Base-by-base conservation (phyloP, 2,113 vertebrate species). In the Sinocyclocheilus maitianheensis region DNA sequence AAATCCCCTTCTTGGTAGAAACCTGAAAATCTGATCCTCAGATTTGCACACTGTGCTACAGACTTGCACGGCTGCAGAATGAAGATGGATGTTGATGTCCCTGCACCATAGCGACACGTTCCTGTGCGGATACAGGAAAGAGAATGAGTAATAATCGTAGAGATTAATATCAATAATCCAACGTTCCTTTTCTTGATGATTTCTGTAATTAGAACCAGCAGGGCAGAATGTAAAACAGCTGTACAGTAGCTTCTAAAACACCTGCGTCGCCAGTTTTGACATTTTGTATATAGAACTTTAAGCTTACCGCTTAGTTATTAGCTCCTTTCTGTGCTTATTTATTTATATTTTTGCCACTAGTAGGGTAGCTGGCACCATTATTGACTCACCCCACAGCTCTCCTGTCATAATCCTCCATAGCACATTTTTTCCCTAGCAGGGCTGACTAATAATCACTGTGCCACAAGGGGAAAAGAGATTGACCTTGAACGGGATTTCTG, bases 121-220 rank as follows among this genome's bases (percentile, higher is more conserved):
- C 84, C 80, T 77, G 83, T 88, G 86, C 81, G 34, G 72, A 69
- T 75, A 84, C 89, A 84, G 77, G 76, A 79, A 30, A 88, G 89
- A 83, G 83, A 92, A 93, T 92, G 91, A 91, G 90, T 92, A 92
- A 90, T 93, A 93, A 93, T 94, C 84, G 88, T 84, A 84, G 83
- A 81, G 88, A 93, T 93, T 91, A 93, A 93, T 94, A 94, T 91
- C 89, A 82, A 94, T 93, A 91, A 95, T 93, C 91, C 91, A 92
- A 91, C 74, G 79, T 85, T 90, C 87, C 89, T 91, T 92, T 91
- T 92, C 91, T 92, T 90, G 91, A 91, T 92, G 90, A 91, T 89
- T 90, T 86, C 85, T 87, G 83, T 94, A 93, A 94, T 94, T 92
- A 92, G 87, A 90, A 91, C 90, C 87, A 90, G 89, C 88, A 69